Evolutionary conservation across 2,888 invertebrate species (phyloP).

Genomic region (Pheosia tremula): DNA sequence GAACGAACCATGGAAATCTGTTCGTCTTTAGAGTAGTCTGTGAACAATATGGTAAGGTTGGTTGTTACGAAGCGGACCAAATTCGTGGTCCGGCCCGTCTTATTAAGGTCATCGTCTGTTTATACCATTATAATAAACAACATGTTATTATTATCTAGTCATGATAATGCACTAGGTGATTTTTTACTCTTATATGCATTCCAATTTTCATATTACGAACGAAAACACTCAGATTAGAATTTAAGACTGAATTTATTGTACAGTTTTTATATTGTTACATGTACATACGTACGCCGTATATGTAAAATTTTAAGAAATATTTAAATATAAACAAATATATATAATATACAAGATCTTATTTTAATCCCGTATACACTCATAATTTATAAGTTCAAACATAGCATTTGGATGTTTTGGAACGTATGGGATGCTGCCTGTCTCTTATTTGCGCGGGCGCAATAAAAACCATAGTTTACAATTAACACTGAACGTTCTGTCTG

Average conservation of each 20-base stretch:
- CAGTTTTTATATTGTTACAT: slow-evolving; percentile 49
- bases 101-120: background rate
- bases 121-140: slow-evolving; percentile 13
- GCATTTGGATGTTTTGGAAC: too few relatives aligned
- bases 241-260: slow-evolving; percentile 60
- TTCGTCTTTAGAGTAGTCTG: too few relatives aligned
- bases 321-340: slow-evolving; percentile 27
- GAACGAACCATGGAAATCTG: too few relatives aligned
- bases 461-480: too few relatives aligned
- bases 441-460: too few relatives aligned
- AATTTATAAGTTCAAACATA: slow-evolving; percentile 1
- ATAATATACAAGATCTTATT: slow-evolving; percentile 29
- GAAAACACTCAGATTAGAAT: slow-evolving; percentile 35
- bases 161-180: slow-evolving; percentile 30
- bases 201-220: slow-evolving; percentile 25
- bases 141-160: slow-evolving; percentile 34
- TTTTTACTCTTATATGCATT: slow-evolving; percentile 52
- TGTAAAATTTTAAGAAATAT: slow-evolving; percentile 31
- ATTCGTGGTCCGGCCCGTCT: background rate
- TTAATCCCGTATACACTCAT: slow-evolving; percentile 15
- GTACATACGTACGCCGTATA: slow-evolving; percentile 19
- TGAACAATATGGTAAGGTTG: too few relatives aligned
- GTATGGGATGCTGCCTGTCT: too few relatives aligned
- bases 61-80: too few relatives aligned
- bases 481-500: too few relatives aligned